Evolutionary conservation across 2,888 invertebrate genomes (phyloP), one percentile per base, ranked within the genome.

Genomic region (Achlya flavicornis): DNA sequence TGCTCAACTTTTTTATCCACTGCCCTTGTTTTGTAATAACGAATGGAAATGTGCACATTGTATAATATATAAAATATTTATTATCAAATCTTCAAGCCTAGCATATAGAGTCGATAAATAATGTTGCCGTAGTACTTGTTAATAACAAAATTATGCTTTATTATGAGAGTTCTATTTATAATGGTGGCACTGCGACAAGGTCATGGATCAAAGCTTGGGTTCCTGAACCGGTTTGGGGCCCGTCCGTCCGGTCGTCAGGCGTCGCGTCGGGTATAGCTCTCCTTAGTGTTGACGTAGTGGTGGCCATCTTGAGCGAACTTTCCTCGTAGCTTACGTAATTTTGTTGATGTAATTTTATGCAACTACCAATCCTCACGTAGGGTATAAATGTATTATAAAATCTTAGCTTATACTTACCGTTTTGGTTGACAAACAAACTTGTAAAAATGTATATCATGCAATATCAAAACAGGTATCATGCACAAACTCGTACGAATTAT

Each of bases 91-190:
- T 87, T 85, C 82, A 82, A 83, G 85, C 86, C 84, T 92, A 91
- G 89, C 81, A 81, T 60, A 26, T 88, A 83, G 87, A 83, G 83
- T 89, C 86, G 82, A 86, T 88, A 83, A 89, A 83, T 86, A 88
- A 86, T 86, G 88, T 90, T 89, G 89, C 87, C 76, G 88, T 90
- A 92, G 91, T 87, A 83, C 78, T 91, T 91, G 90, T 89, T 91
- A 81, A 86, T 87, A 79, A 89, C 86, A 84, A 87, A 91, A 90
- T 88, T 87, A 88, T 90, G 90, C 89, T 90, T 91, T 89, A 90
- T 86, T 84, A 82, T 79, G 86, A 91, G 90, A 92, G 87, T 87
- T 92, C 70, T 92, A 91, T 91, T 87, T 88, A 87, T 86, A 84
- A 83, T 68, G 83, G 78, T 82, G 86, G 82, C 87, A 83, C 81